Evolutionary conservation across 2,797 vertebrate genomes (phyloP).

Genomic region (Hydrolagus colliei): DNA sequence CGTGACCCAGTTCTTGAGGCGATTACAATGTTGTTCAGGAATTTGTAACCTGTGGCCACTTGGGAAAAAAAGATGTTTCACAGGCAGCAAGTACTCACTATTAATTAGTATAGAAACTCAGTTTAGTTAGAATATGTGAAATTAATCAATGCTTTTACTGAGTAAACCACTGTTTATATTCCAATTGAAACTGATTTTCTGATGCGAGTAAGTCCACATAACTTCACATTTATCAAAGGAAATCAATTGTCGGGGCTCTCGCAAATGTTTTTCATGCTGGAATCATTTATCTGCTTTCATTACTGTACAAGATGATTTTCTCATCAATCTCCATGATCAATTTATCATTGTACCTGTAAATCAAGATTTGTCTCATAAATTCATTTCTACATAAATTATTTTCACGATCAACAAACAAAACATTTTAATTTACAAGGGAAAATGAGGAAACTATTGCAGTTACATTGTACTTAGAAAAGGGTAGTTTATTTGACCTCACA

Average conservation of each 20-base stretch:
- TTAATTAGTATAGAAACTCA: constrained; percentile 9
- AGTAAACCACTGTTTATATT: constrained; percentile 25
- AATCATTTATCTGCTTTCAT: constrained; percentile 50
- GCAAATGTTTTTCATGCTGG: constrained; percentile 51
- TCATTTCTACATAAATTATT: constrained; percentile 30
- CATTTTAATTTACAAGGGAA: background rate
- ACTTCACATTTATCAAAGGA: constrained; percentile 45
- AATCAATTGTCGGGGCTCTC: constrained; percentile 49
- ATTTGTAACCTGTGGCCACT: background rate
- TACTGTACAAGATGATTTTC: constrained; percentile 44
- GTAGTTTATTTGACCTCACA: background rate
- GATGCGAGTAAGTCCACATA: constrained; percentile 36
- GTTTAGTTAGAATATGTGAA: constrained; percentile 12
- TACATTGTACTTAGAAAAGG: background rate
- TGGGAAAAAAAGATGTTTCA: background rate
- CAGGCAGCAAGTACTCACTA: background rate
- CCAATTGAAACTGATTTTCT: constrained; percentile 29
- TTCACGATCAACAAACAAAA: constrained; percentile 15
- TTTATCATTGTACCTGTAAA: constrained; percentile 32
- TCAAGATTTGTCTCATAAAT: constrained; percentile 30
- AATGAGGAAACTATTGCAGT: background rate
- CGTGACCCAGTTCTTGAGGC: background rate
- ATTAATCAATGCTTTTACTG: constrained; percentile 23
- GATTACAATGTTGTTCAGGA: background rate
- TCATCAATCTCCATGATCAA: constrained; percentile 28